Percentiles rank a stretch among this genome's conserved stretches.
phyloP scores from a whole-genome alignment of 1,140 invertebrate genomes.

The Drosophila micromelanica region DNA sequence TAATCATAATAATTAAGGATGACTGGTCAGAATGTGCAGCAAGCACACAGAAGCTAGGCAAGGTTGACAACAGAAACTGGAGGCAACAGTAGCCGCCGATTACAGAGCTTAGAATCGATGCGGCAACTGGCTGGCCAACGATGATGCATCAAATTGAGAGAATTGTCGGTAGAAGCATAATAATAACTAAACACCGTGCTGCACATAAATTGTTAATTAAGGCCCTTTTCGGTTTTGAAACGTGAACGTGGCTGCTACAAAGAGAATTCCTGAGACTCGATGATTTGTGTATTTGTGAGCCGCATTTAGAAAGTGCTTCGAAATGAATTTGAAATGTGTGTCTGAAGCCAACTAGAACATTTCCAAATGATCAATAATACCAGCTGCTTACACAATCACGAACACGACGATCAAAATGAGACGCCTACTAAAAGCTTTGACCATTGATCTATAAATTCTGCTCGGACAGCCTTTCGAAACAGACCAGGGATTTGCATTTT shows the following conservation, averaged over 20 bases:
- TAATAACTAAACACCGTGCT: constrained; percentile 30
- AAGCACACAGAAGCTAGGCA: constrained; percentile 36
- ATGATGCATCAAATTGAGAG: constrained; percentile 54
- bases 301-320: constrained; percentile 60
- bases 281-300: constrained; percentile 57
- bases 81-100: constrained; percentile 59
- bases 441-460: constrained; percentile 34
- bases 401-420: background rate
- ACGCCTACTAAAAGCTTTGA: constrained; percentile 23
- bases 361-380: background rate
- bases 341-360: constrained; percentile 16
- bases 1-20: constrained; percentile 83
- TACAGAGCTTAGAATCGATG: constrained; percentile 35
- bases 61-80: constrained; percentile 60
- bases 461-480: constrained; percentile 2
- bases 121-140: background rate
- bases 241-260: constrained; percentile 44
- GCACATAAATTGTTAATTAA: constrained; percentile 76
- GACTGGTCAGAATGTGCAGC: constrained; percentile 64
- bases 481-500: constrained; percentile 18
- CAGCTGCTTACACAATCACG: constrained; percentile 10
- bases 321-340: too few species aligned
- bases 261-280: constrained; percentile 4
- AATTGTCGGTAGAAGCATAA: constrained; percentile 4
- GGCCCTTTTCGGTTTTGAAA: constrained; percentile 53